Percentiles rank a stretch among this genome's conserved stretches.
Evolutionary conservation across 1,140 invertebrate species (phyloP).

Genomic region (Panagrolaimus sp.): DNA sequence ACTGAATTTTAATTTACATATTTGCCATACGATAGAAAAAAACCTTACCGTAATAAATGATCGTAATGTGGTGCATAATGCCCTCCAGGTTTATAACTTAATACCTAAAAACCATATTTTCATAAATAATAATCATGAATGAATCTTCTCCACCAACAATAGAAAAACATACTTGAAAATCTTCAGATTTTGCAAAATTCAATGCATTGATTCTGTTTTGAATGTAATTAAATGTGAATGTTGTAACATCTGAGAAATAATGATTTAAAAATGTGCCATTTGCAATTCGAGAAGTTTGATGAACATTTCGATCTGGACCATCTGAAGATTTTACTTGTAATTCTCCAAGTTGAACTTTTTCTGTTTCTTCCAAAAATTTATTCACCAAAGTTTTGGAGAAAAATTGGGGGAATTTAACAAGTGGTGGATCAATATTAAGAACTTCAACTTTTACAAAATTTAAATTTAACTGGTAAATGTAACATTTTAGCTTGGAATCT

Average conservation of each 20-base stretch:
- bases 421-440: slow-evolving; percentile 26
- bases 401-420: slow-evolving; percentile 26
- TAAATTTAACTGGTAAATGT: slow-evolving; percentile 20
- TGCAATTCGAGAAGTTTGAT: slow-evolving; percentile 21
- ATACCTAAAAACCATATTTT: not conserved
- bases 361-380: not conserved
- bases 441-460: slow-evolving; percentile 28
- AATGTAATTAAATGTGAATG: slow-evolving; percentile 13
- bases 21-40: too few species aligned
- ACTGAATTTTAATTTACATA: too few species aligned
- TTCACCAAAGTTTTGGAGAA: slow-evolving; percentile 14
- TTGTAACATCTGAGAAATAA: slow-evolving; percentile 10
- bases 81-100: slow-evolving; percentile 31
- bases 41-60: slow-evolving; percentile 28
- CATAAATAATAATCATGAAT: not conserved
- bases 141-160: too few species aligned
- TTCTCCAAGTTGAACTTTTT: not conserved
- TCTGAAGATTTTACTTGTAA: slow-evolving; percentile 16
- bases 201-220: slow-evolving; percentile 26
- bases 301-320: not conserved
- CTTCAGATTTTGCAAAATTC: slow-evolving; percentile 25
- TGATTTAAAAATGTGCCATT: slow-evolving; percentile 35
- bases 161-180: slow-evolving; percentile 25
- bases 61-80: slow-evolving; percentile 40
- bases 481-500: slow-evolving; percentile 21